Percentiles rank a stretch among this genome's conserved stretches.
These are phyloP conservation scores for Aleadryas rufinucha DNA, from an alignment of 2,113 vertebrate species.

Conservation along the genomic window DNA sequence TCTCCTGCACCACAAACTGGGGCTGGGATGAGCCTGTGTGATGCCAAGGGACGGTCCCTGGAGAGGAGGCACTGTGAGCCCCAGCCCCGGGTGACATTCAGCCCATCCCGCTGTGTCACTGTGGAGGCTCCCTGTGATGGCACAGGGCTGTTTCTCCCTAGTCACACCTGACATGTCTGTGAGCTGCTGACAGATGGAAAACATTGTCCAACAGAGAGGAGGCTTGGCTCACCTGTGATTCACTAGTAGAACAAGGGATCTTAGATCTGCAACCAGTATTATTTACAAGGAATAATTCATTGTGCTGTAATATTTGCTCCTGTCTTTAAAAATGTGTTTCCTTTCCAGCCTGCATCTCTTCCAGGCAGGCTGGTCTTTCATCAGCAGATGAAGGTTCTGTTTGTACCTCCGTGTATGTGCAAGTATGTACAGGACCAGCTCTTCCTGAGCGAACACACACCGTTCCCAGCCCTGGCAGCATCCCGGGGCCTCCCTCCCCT, in stretches of 20 bases:
- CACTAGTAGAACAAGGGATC: background rate
- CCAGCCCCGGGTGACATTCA: background rate
- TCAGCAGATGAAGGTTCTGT: conserved; percentile 36
- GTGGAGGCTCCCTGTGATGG: background rate
- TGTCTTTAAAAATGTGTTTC: conserved; percentile 7
- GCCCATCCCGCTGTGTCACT: background rate
- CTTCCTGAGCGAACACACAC: background rate
- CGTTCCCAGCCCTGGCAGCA: conserved; percentile 12
- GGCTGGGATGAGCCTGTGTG: background rate
- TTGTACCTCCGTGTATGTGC: background rate
- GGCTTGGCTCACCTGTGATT: background rate
- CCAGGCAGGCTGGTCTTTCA: conserved; percentile 52
- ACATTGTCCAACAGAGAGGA: background rate
- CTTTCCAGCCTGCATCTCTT: conserved; percentile 17
- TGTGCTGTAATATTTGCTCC: conserved; percentile 8
- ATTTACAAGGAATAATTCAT: background rate
- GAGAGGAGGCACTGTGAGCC: background rate
- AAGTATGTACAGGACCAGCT: conserved; percentile 44
- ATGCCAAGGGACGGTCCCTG: background rate
- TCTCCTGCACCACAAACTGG: background rate
- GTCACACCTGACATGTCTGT: accelerated
- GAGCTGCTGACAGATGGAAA: background rate
- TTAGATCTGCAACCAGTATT: background rate
- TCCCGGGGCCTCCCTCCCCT: background rate
- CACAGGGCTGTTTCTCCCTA: background rate